These are phyloP conservation scores for Pterocles orientalis DNA, from an alignment of 2,113 vertebrate species.

Conservation along the genomic window DNA sequence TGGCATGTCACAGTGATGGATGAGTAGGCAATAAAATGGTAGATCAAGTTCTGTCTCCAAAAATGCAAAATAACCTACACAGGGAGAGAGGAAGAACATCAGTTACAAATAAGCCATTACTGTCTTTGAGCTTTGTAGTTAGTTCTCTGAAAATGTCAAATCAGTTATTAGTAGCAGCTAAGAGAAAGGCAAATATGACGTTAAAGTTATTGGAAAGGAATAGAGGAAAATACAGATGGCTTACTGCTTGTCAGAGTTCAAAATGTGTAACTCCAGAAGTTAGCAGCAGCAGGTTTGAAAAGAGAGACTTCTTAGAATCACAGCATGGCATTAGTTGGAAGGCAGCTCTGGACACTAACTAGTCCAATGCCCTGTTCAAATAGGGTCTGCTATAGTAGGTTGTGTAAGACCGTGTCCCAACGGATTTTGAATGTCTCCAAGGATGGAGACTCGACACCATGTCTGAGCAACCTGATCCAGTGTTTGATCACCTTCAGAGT, in stretches of 20 bases:
- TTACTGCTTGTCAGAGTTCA: background rate
- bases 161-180: background rate
- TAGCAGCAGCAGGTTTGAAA: background rate
- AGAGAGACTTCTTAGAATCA: background rate
- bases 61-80: background rate
- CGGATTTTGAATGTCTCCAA: background rate
- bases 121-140: background rate
- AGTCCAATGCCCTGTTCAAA: background rate
- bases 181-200: background rate
- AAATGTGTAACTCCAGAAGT: background rate
- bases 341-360: background rate
- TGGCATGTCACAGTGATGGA: background rate
- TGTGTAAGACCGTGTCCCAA: background rate
- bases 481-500: background rate
- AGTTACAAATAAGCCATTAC: background rate
- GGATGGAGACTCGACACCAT: background rate
- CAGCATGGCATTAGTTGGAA: background rate
- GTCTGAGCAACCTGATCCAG: background rate
- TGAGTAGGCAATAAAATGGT: background rate
- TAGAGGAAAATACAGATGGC: background rate
- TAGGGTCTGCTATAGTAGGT: background rate
- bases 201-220: background rate
- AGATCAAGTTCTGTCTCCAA: background rate
- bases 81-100: background rate
- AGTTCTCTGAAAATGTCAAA: background rate